A percentile compares a stretch with the other conserved stretches of the same genome.
These are phyloP conservation scores for Oscheius sp. DNA, from an alignment of 2,888 invertebrate species.

Conservation along the genomic window DNA sequence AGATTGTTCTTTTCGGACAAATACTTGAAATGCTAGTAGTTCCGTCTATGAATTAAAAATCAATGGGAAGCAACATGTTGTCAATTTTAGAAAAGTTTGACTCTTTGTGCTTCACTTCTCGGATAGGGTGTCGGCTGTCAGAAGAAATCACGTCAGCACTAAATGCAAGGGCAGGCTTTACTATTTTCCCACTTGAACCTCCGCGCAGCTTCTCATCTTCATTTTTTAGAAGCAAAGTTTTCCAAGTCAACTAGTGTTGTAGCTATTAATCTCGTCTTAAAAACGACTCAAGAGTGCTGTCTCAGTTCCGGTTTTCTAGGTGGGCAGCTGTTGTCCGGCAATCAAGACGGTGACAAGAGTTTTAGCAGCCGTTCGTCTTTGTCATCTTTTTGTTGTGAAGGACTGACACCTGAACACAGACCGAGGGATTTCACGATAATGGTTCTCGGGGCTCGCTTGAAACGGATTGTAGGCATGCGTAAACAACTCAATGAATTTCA, in stretches of 20 bases:
- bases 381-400: conserved; percentile 26
- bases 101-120: conserved; percentile 20
- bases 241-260: background rate
- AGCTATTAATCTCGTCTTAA: conserved; percentile 1
- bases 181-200: conserved; percentile 30
- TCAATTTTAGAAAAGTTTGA: background rate
- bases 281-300: background rate
- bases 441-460: background rate
- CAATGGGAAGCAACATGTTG: background rate
- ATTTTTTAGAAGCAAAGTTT: background rate
- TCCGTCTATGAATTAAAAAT: background rate
- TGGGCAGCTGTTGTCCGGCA: conserved; percentile 21
- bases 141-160: conserved; percentile 30
- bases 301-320: conserved; percentile 10
- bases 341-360: conserved; percentile 18
- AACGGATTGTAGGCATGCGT: background rate
- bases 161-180: conserved; percentile 31
- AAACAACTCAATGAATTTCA: conserved; percentile 8
- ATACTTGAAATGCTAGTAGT: conserved; percentile 15
- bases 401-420: conserved; percentile 26
- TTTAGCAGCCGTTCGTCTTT: conserved; percentile 26
- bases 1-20: conserved; percentile 26
- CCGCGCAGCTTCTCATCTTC: conserved; percentile 20
- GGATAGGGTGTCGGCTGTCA: conserved; percentile 28
- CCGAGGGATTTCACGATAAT: conserved; percentile 3